A percentile compares a stretch with the other conserved stretches of the same genome.
Conservation (phyloP, 2,888 invertebrate genomes). For the Ectobius pallidus region DNA sequence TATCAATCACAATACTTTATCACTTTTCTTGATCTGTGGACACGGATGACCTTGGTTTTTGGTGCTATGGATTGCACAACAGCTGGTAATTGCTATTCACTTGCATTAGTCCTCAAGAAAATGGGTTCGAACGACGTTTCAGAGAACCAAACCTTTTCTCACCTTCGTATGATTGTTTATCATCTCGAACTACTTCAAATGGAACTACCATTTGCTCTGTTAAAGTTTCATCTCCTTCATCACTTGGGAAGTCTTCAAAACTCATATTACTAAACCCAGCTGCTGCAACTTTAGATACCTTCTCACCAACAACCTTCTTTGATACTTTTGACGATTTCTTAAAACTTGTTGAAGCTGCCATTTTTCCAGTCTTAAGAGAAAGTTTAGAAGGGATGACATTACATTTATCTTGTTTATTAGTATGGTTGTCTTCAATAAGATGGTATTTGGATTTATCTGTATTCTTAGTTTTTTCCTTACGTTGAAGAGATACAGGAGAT, state of each 20-base stretch:
- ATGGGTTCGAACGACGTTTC: conserved; percentile 57
- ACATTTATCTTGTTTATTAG: conserved; percentile 49
- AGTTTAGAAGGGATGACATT: conserved; percentile 49
- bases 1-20: too few relatives aligned
- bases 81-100: conserved; percentile 22
- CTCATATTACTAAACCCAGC: conserved; percentile 76
- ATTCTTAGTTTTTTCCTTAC: conserved; percentile 49
- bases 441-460: conserved; percentile 59
- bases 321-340: conserved; percentile 49
- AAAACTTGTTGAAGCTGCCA: conserved; percentile 40
- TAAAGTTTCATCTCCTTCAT: conserved; percentile 59
- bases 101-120: conserved; percentile 51
- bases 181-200: conserved; percentile 65
- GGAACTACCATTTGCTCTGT: conserved; percentile 58
- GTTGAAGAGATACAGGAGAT: conserved; percentile 39
- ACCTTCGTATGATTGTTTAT: conserved; percentile 44
- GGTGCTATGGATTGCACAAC: conserved; percentile 11
- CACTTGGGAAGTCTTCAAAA: conserved; percentile 74
- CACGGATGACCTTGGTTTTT: too few relatives aligned
- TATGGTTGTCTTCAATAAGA: conserved; percentile 57
- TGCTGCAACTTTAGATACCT: conserved; percentile 47
- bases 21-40: too few relatives aligned
- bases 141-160: conserved; percentile 56
- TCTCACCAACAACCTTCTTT: conserved; percentile 46
- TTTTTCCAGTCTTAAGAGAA: conserved; percentile 50